Evolutionary conservation across 92 coral and sea anemone genomes (phyloP), one percentile per base, ranked within the genome.

Genomic region (Porites evermanni): DNA sequence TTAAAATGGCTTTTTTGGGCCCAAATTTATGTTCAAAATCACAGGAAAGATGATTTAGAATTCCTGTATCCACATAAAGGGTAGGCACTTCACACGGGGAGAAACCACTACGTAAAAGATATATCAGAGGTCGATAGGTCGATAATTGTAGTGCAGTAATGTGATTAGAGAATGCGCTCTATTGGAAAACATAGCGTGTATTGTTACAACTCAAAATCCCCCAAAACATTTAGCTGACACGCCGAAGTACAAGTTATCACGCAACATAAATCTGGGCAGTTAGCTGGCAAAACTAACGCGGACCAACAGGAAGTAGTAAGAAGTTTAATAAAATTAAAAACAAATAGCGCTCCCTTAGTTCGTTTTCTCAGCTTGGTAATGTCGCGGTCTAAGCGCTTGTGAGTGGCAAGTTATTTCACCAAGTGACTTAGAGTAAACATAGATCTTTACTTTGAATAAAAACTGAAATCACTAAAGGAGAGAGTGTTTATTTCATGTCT

Each of bases 111-210:
- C 4, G 68, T 23, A 67, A 85, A 66, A 75, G 76, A 85, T 77
- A 85, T 66, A 66, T 67, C 53, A 85, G 88, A 38, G 97, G 93
- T 94, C 97, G 92, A 89, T 91, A 94, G 97, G 97, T 94, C 97
- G 94, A 79, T 58, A 86, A 89, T 78, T 74, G 91, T 77, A 67
- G 89, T 65, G 66, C 64, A 78, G 80, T 85, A 88, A 89, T 86
- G 86, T 70, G 89, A 91, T 81, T 91, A 87, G 78, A 86, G 85
- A 91, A 75, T 29, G 83, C 54, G 70, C 53, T n/a, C 80, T 17
- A 74, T 44, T 83, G 79, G 65, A 64, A 70, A 82, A 83, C 47
- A 38, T 83, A 53, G 61, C 79, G 80, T 74, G 87, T 83, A 73
- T 83, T 83, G 87, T 83, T 83, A 20, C 74, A 63, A 47, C 13